Base-by-base conservation (phyloP, 2,113 vertebrate species). In the Mustela nigripes region DNA sequence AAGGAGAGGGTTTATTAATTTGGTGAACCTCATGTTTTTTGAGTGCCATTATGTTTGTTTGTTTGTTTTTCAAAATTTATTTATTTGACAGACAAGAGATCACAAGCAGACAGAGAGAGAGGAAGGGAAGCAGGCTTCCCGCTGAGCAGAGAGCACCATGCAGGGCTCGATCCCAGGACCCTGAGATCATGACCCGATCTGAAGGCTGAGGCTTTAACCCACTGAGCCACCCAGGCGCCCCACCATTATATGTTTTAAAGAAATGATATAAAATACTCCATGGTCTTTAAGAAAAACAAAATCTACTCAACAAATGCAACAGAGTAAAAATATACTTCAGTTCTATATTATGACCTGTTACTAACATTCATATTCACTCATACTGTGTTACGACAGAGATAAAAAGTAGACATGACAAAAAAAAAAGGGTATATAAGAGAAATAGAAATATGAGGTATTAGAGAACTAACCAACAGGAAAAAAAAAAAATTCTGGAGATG, bases 271-370 rank as follows among this genome's bases (percentile, higher is more conserved):
- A 79, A 96, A 91, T 63, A 62, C 5, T 91, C 39, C 36, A 4
- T 16, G 73, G 42, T 80, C 81, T 69, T 88, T 28, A 76, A 15
- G 53, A 79, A 62, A 91, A 94, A 80, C 16, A 88, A 42, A 63
- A 12, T 69, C 33, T 50, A 87, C 18, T 91, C 18, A 79, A 11
- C 67, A 92, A 97, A 56, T 62, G 53, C 21, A 81, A 84, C 2
- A 60, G 78, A 65, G n/a, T 63, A 73, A 90, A 89, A 95, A 90
- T 14, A 93, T 62, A 84, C 24, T 93, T 79, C 22, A 79, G 45
- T n/a, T 92, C 91, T 74, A 22, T 22, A 92, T 42, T 71, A 58
- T 31, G 7, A 94, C 11, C 56, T 71, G 42, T 78, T 92, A 90
- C 8, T 62, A 73, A 62, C 62, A 85, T 79, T 95, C 88, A 84